Percentiles rank a stretch among this genome's conserved stretches.
Evolutionary conservation across 2,888 invertebrate genomes (phyloP).

Genomic region (Lasius platythorax): DNA sequence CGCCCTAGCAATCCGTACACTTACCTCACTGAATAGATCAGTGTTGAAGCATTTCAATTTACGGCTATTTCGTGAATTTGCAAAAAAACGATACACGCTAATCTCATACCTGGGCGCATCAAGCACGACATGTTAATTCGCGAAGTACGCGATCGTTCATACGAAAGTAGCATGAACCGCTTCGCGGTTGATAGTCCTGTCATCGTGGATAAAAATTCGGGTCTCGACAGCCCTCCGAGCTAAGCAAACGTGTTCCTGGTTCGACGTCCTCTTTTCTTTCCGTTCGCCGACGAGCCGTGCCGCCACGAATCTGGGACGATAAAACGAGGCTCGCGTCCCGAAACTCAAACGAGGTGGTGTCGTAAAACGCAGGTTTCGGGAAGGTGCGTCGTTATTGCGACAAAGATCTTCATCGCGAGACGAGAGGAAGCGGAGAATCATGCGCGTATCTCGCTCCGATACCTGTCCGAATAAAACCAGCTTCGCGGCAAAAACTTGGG

Average conservation of each 20-base stretch:
- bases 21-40: background rate
- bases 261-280: conserved; percentile 72
- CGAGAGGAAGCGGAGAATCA: conserved; percentile 43
- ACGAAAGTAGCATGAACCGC: conserved; percentile 65
- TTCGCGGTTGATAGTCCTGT: conserved; percentile 35
- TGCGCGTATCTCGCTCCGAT: conserved; percentile 17
- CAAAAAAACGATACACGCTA: background rate
- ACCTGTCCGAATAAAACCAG: conserved; percentile 49
- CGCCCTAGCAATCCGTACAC: background rate
- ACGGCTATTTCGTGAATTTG: background rate
- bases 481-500: conserved; percentile 34
- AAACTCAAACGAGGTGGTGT: conserved; percentile 68
- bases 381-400: conserved; percentile 69
- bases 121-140: conserved; percentile 34
- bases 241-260: conserved; percentile 74
- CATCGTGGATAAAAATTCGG: conserved; percentile 67
- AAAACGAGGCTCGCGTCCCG: conserved; percentile 70
- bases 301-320: conserved; percentile 74
- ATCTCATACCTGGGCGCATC: background rate
- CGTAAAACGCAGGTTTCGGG: conserved; percentile 72
- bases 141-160: conserved; percentile 19
- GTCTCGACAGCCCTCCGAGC: conserved; percentile 68
- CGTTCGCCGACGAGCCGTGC: conserved; percentile 48
- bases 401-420: conserved; percentile 60
- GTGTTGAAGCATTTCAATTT: background rate